These are phyloP conservation scores for Phrynocephalus forsythii DNA, from an alignment of 2,797 vertebrate species.

Conservation along the genomic window DNA sequence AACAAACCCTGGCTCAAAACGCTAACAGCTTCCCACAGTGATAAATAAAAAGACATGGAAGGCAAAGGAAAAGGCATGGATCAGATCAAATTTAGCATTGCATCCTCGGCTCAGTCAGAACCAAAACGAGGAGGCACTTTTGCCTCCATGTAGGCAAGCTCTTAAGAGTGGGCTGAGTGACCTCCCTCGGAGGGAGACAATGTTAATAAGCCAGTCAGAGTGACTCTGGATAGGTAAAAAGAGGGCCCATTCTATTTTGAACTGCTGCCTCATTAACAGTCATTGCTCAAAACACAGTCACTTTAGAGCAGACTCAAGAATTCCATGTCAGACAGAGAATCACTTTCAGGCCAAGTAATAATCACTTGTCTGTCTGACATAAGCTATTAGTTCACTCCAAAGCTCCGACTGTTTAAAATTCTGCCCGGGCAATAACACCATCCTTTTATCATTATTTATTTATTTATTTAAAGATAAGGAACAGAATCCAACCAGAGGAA, in stretches of 20 bases:
- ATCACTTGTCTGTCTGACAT: constrained; percentile 52
- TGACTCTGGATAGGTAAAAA: background rate
- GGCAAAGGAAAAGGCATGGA: too few relatives aligned
- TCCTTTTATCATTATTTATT: background rate
- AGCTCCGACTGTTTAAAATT: constrained; percentile 60
- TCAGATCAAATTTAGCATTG: too few relatives aligned
- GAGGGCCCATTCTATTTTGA: constrained; percentile 7
- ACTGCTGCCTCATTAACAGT: constrained; percentile 40
- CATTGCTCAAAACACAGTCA: constrained; percentile 24
- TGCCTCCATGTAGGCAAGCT: background rate
- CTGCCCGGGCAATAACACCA: constrained; percentile 6
- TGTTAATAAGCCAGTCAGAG: background rate
- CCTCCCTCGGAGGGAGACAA: constrained; percentile 21
- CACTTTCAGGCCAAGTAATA: constrained; percentile 42
- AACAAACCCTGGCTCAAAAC: too few relatives aligned
- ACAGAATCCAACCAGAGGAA: too few relatives aligned
- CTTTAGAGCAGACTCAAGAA: constrained; percentile 50
- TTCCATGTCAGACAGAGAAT: constrained; percentile 50
- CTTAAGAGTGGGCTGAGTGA: background rate
- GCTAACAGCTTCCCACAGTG: too few relatives aligned
- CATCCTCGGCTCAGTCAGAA: too few relatives aligned
- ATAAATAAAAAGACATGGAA: too few relatives aligned
- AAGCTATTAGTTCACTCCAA: constrained; percentile 62
- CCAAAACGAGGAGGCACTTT: too few relatives aligned
- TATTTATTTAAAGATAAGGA: background rate